These are phyloP conservation scores for Eurystomus gularis DNA, from an alignment of 2,113 vertebrate genomes.

Conservation along the genomic window DNA sequence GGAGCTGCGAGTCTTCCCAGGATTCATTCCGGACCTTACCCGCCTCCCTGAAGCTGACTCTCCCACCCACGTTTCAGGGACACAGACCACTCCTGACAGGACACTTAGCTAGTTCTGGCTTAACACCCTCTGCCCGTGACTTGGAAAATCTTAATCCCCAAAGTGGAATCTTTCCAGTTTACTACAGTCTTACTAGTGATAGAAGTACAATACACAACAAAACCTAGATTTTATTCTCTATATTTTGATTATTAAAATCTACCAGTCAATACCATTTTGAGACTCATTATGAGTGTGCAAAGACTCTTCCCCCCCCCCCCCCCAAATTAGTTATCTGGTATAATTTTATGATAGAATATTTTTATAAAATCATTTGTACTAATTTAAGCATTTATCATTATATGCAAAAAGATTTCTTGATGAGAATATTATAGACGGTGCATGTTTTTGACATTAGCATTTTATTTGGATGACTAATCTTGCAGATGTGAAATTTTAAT, in stretches of 20 bases:
- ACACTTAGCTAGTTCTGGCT: accelerated
- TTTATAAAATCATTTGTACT: conserved; percentile 83
- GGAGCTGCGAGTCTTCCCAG: neutral
- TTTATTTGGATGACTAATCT: conserved; percentile 87
- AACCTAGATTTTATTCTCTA: neutral
- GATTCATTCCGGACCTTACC: accelerated
- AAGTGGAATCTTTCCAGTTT: neutral
- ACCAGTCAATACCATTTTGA: conserved; percentile 6
- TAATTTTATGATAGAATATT: conserved; percentile 75
- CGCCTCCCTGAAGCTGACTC: neutral
- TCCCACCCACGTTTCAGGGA: accelerated
- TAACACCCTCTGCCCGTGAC: neutral
- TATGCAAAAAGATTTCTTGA: conserved; percentile 84
- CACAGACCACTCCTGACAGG: neutral
- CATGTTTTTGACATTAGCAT: conserved; percentile 85
- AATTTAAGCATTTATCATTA: conserved; percentile 85
- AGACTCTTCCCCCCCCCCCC: neutral
- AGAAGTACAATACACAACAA: neutral
- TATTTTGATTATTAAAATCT: neutral
- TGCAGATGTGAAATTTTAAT: conserved; percentile 83
- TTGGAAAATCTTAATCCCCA: neutral
- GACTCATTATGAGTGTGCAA: neutral
- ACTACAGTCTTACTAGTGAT: neutral
- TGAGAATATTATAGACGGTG: conserved; percentile 83
- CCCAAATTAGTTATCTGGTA: conserved; percentile 25